Percentiles rank a stretch among this genome's conserved stretches.
phyloP scores from a whole-genome alignment of 1,140 invertebrate genomes.

The Eulimnadia texana region DNA sequence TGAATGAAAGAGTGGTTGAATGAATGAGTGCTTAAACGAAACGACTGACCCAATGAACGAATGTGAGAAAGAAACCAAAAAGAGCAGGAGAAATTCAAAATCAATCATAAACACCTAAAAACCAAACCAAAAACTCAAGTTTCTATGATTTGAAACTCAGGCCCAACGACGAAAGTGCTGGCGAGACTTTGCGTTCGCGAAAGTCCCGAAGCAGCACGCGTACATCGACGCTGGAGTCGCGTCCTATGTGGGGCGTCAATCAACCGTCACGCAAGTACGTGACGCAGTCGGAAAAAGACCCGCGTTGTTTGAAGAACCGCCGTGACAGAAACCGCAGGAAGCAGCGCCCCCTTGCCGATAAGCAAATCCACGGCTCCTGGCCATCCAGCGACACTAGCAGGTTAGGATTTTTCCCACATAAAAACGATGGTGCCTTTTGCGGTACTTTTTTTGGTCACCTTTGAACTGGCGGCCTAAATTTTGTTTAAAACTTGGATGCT shows the following conservation, averaged over 20 bases:
- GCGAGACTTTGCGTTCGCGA: background rate
- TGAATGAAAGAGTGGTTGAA: no score
- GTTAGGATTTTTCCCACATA: background rate
- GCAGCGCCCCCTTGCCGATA: conserved; percentile 5
- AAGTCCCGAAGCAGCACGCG: background rate
- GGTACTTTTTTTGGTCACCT: no score
- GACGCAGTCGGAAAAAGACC: conserved; percentile 14
- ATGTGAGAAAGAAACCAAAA: no score
- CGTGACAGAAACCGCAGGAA: conserved; percentile 1
- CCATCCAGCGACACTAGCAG: conserved; percentile 11
- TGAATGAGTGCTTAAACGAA: no score
- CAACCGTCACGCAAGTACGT: background rate
- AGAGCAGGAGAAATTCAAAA: no score
- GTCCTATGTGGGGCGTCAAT: background rate
- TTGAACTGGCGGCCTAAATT: no score
- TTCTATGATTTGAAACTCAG: background rate
- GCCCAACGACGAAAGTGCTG: background rate
- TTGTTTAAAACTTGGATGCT: background rate
- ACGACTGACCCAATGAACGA: no score
- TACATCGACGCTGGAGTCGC: background rate
- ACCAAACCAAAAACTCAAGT: no score
- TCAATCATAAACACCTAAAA: no score
- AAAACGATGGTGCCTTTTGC: no score
- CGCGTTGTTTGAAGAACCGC: background rate
- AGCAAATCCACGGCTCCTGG: conserved; percentile 15